phyloP scores from a whole-genome alignment of 1,140 invertebrate species.

The Dinoponera quadriceps region DNA sequence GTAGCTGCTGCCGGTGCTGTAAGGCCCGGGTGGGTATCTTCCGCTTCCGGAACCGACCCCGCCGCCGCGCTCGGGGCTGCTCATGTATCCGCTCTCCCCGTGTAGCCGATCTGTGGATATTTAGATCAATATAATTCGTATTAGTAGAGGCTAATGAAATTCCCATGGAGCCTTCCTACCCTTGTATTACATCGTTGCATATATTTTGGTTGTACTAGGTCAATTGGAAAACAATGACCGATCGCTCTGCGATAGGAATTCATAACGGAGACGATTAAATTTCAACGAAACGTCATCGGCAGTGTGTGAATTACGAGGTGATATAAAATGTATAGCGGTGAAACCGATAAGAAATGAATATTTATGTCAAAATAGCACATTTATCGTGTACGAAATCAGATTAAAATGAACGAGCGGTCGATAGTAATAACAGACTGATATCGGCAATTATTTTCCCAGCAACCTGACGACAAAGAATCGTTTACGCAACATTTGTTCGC shows the following conservation, averaged over 20 bases:
- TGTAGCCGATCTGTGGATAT: constrained; percentile 85
- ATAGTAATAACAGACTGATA: background rate
- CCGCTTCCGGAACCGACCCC: constrained; percentile 77
- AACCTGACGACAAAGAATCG: background rate
- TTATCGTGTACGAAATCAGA: too few relatives aligned
- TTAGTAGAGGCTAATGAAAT: background rate
- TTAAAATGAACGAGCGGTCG: background rate
- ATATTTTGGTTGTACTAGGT: background rate
- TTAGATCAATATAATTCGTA: constrained; percentile 19
- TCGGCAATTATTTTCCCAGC: background rate
- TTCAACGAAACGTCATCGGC: background rate
- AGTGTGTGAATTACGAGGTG: background rate
- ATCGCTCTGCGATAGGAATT: background rate
- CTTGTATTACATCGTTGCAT: background rate
- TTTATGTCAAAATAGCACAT: background rate
- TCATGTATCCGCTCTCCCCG: constrained; percentile 93
- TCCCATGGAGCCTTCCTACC: background rate
- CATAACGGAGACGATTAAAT: background rate
- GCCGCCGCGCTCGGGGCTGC: constrained; percentile 92
- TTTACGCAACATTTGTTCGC: background rate
- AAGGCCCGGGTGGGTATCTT: constrained; percentile 81
- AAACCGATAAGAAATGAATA: background rate
- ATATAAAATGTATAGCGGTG: background rate
- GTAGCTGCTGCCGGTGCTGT: constrained; percentile 88
- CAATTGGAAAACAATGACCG: background rate